Evolutionary conservation across 2,888 invertebrate species (phyloP).

Genomic region (Corbicula japonica): DNA sequence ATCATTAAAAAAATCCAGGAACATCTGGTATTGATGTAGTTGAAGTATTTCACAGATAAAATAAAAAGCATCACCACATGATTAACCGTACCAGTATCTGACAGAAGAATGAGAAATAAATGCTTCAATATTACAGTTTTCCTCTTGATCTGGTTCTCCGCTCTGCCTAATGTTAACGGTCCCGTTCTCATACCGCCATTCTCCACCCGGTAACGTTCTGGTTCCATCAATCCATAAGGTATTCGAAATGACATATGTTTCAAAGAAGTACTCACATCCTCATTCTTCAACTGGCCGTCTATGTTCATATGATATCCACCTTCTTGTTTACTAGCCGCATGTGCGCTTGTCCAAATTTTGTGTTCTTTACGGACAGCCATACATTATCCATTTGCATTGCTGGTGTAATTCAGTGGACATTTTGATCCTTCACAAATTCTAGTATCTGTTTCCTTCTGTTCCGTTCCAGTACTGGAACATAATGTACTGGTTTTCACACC

Average conservation of each 20-base stretch:
- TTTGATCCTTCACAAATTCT: not conserved
- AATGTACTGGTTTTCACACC: not conserved
- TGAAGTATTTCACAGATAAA: slow-evolving; percentile 1
- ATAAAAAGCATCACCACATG: not conserved
- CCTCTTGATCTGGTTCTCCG: not conserved
- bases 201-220: not conserved
- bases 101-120: too few species aligned
- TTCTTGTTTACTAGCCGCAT: not conserved
- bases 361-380: not conserved
- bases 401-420: not conserved
- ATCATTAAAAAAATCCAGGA: too few species aligned
- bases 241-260: not conserved
- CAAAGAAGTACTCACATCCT: too few species aligned
- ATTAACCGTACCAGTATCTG: not conserved
- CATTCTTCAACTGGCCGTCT: slow-evolving; percentile 5
- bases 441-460: not conserved
- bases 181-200: not conserved
- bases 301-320: not conserved
- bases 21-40: too few species aligned
- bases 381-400: not conserved
- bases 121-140: not conserved
- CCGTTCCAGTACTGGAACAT: not conserved
- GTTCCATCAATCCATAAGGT: slow-evolving; percentile 2
- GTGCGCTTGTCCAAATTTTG: not conserved
- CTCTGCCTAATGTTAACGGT: not conserved